Evolutionary conservation across 2,797 vertebrate species (phyloP).

Genomic region (Bradypodion pumilum): DNA sequence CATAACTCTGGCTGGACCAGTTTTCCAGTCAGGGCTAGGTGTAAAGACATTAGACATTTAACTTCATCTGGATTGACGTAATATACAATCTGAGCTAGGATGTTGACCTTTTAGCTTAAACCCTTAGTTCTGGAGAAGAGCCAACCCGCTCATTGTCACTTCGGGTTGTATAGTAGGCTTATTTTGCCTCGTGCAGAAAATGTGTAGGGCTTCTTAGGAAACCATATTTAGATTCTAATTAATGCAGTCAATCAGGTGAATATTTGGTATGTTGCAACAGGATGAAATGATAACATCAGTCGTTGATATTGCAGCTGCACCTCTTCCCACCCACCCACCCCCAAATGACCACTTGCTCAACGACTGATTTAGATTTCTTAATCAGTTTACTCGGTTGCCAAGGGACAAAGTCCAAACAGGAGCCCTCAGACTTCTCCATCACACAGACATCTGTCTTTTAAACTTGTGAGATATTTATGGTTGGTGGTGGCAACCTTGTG

Average conservation of each 20-base stretch:
- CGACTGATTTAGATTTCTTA: neutral
- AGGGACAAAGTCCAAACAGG: neutral
- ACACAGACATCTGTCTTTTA: neutral
- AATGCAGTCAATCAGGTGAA: neutral
- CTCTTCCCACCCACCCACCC: neutral
- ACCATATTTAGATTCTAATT: conserved; percentile 2
- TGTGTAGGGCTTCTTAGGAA: neutral
- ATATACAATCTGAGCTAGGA: neutral
- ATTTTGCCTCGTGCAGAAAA: neutral
- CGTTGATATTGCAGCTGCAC: too few species aligned
- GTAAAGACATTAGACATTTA: neutral
- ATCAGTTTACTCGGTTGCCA: neutral
- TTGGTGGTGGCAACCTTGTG: too few species aligned
- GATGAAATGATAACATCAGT: neutral
- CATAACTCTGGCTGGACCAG: neutral
- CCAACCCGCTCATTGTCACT: neutral
- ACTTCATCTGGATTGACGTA: neutral
- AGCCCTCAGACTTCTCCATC: neutral
- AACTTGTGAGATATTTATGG: neutral
- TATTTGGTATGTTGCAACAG: neutral
- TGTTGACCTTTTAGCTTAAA: neutral
- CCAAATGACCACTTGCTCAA: neutral
- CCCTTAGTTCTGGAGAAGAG: neutral
- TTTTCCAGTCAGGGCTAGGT: neutral
- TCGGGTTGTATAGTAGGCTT: neutral